Evolutionary conservation across 1,140 invertebrate genomes (phyloP).

Genomic region (Asbolus verrucosus): DNA sequence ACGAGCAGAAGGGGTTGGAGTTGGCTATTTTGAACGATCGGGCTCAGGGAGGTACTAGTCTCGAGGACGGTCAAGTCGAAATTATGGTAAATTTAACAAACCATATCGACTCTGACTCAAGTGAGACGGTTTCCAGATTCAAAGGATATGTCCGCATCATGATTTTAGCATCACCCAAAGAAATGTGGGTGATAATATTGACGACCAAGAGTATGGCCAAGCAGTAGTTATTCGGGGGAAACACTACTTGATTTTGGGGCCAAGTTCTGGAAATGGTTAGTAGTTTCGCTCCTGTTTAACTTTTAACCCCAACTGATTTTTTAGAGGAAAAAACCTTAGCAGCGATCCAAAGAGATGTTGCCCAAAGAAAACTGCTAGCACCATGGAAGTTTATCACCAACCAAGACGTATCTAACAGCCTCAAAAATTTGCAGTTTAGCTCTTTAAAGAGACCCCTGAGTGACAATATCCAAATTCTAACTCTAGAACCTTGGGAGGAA

Average conservation of each 20-base stretch:
- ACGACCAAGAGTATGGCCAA: constrained; percentile 76
- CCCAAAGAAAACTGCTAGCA: constrained; percentile 46
- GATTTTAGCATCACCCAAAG: neutral
- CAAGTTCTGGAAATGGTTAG: constrained; percentile 13
- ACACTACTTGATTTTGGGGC: constrained; percentile 67
- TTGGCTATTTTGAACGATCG: constrained; percentile 84
- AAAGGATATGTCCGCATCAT: constrained; percentile 4
- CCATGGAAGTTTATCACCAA: constrained; percentile 49
- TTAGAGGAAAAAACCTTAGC: constrained; percentile 14
- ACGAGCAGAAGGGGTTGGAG: constrained; percentile 66
- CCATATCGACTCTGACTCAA: too few relatives aligned
- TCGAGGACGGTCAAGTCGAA: constrained; percentile 80
- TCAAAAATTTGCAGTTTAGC: constrained; percentile 63
- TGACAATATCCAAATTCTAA: constrained; percentile 77
- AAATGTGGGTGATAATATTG: constrained; percentile 57
- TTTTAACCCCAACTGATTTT: neutral
- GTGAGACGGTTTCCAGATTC: constrained; percentile 12
- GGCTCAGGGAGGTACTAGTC: constrained; percentile 85
- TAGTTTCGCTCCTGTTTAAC: neutral
- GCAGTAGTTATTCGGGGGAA: constrained; percentile 80
- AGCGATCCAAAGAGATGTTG: constrained; percentile 47
- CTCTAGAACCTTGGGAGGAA: constrained; percentile 74
- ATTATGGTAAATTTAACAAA: constrained; percentile 86
- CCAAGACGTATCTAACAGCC: constrained; percentile 8
- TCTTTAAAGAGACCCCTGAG: constrained; percentile 69